These are phyloP conservation scores for Tenthredo mesomela DNA, from an alignment of 2,888 invertebrate genomes.

Conservation along the genomic window DNA sequence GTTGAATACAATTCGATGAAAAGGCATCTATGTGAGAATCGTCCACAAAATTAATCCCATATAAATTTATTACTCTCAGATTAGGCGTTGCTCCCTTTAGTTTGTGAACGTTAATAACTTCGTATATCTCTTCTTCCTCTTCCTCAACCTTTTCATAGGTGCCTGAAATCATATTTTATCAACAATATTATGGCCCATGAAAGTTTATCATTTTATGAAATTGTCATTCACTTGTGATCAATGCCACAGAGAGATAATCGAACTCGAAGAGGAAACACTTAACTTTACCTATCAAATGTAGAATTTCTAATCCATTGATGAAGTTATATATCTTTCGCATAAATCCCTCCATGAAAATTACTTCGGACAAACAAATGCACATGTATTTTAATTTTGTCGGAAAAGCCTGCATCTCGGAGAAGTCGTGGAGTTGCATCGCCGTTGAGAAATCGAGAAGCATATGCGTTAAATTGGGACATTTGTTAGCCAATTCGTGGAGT, in stretches of 20 bases:
- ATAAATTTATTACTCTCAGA: conserved; percentile 97
- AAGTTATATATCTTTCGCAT: conserved; percentile 99
- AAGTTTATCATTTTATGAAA: not conserved
- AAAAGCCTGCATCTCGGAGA: conserved; percentile 99
- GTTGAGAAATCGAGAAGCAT: conserved; percentile 99
- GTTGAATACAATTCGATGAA: conserved; percentile 96
- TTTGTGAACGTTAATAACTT: conserved; percentile 99
- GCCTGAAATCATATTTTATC: conserved; percentile 79
- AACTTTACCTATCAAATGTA: conserved; percentile 93
- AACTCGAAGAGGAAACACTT: not conserved
- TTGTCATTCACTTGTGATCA: not conserved
- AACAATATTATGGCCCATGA: not conserved
- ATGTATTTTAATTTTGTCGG: conserved; percentile 97
- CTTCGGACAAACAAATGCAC: conserved; percentile 98
- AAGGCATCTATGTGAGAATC: conserved; percentile 99
- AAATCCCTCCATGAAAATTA: conserved; percentile 99
- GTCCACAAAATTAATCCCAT: conserved; percentile 98
- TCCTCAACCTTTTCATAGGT: conserved; percentile 99
- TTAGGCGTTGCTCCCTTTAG: conserved; percentile 99
- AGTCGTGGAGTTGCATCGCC: conserved; percentile 99
- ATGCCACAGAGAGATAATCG: not conserved
- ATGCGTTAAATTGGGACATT: conserved; percentile 96
- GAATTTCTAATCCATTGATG: conserved; percentile 97
- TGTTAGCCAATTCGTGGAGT: conserved; percentile 96
- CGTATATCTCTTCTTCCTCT: conserved; percentile 99